phyloP scores from a whole-genome alignment of 2,797 vertebrate species.

The Lagodon rhomboides region DNA sequence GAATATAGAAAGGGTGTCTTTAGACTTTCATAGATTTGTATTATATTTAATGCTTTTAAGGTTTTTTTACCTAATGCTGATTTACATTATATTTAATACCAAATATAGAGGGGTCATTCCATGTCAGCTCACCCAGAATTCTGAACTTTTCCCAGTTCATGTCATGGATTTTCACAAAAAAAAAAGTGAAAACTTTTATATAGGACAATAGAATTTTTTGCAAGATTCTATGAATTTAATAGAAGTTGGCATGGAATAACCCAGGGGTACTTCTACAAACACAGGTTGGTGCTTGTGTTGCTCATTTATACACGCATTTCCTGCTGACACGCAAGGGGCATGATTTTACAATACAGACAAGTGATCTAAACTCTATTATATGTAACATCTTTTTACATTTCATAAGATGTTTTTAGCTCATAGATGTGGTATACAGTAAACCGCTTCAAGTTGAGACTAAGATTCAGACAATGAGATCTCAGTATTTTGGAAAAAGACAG shows the following conservation, averaged over 20 bases:
- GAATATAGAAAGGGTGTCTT: conserved; percentile 13
- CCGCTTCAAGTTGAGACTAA: neutral
- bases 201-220: too few relatives aligned
- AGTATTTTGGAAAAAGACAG: conserved; percentile 46
- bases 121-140: too few relatives aligned
- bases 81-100: conserved; percentile 29
- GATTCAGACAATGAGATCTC: conserved; percentile 16
- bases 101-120: conserved; percentile 25
- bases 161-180: too few relatives aligned
- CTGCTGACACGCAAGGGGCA: neutral
- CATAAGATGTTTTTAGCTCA: conserved; percentile 21
- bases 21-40: conserved; percentile 58
- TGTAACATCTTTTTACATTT: conserved; percentile 38
- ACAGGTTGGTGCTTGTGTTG: conserved; percentile 12
- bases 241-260: too few relatives aligned
- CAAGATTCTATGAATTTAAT: too few relatives aligned
- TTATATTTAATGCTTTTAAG: conserved; percentile 61
- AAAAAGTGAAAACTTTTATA: too few relatives aligned
- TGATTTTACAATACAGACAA: conserved; percentile 9
- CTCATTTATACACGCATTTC: conserved; percentile 24
- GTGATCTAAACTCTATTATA: conserved; percentile 16
- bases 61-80: conserved; percentile 31
- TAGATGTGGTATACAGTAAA: neutral
- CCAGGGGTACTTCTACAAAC: neutral
- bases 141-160: too few relatives aligned